Conservation (phyloP, 2,113 vertebrate genomes). For the Panthera uncia region DNA sequence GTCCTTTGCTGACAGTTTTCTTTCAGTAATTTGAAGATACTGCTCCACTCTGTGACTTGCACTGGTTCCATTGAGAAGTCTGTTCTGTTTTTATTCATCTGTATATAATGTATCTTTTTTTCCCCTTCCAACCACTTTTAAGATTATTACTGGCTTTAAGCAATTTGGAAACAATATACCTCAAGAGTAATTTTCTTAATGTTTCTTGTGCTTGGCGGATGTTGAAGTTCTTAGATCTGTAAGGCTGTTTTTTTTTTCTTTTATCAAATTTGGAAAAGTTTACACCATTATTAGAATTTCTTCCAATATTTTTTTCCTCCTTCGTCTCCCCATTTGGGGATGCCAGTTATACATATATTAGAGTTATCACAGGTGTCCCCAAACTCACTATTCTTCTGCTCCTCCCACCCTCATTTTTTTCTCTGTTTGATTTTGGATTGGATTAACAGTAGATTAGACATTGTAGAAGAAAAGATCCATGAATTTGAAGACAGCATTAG, state of each 20-base stretch:
- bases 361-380: not conserved
- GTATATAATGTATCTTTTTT: not conserved
- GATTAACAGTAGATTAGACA: not conserved
- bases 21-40: not conserved
- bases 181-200: not conserved
- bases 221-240: not conserved
- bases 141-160: not conserved
- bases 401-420: not conserved
- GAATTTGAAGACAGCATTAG: not conserved
- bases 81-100: not conserved
- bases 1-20: not conserved
- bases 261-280: not conserved
- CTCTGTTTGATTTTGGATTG: not conserved
- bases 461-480: not conserved
- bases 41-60: not conserved
- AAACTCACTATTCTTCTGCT: not conserved
- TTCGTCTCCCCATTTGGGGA: not conserved
- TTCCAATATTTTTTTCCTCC: not conserved
- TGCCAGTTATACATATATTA: not conserved
- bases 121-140: not conserved
- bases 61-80: not conserved
- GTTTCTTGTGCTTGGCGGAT: not conserved
- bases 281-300: not conserved
- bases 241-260: not conserved
- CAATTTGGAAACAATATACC: not conserved